These are phyloP conservation scores for Drosophila watanabei DNA, from an alignment of 1,140 invertebrate genomes.

Conservation along the genomic window DNA sequence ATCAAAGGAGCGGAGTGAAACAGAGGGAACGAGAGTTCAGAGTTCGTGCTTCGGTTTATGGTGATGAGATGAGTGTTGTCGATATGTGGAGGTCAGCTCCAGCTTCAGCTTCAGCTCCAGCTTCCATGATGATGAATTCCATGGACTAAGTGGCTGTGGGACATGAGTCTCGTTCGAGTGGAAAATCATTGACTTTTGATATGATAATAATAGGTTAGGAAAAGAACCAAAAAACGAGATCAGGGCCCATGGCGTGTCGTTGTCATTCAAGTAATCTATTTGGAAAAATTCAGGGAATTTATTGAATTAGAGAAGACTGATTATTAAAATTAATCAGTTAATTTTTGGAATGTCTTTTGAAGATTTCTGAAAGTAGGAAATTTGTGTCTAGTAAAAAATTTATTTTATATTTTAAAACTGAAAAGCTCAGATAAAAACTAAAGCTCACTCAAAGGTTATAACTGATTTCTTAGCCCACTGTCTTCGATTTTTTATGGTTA, in stretches of 20 bases:
- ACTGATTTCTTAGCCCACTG: background rate
- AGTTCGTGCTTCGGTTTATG: conserved; percentile 50
- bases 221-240: conserved; percentile 25
- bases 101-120: background rate
- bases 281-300: background rate
- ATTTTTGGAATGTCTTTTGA: background rate
- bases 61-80: conserved; percentile 37
- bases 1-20: conserved; percentile 38
- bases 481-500: conserved; percentile 4
- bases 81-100: conserved; percentile 25
- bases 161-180: conserved; percentile 27
- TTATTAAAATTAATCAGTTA: background rate
- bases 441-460: background rate
- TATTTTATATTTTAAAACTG: too few relatives aligned
- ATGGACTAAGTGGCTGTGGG: conserved; percentile 33
- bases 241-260: conserved; percentile 22
- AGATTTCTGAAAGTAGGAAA: background rate
- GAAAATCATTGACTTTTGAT: conserved; percentile 48
- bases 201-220: conserved; percentile 32
- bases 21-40: conserved; percentile 36
- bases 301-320: background rate
- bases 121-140: conserved; percentile 19
- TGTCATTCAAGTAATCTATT: conserved; percentile 20
- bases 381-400: too few relatives aligned
- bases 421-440: too few relatives aligned